phyloP scores from a whole-genome alignment of 1,140 invertebrate genomes.

The Homalodisca vitripennis region DNA sequence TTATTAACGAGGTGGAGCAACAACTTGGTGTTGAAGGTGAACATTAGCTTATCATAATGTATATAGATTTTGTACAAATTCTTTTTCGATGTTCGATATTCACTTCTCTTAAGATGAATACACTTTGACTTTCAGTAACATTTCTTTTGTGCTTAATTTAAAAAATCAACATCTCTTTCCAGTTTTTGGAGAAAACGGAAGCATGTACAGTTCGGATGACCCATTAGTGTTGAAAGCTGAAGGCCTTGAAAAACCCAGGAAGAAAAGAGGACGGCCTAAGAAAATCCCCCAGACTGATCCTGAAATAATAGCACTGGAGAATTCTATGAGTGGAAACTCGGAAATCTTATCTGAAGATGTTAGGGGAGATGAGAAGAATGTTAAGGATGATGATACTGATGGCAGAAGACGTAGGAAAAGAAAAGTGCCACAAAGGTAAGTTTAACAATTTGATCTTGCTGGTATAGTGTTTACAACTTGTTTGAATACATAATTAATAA shows the following conservation, averaged over 20 bases:
- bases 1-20: neutral
- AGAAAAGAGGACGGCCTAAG: constrained; percentile 65
- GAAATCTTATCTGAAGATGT: neutral
- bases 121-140: too few species aligned
- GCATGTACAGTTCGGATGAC: constrained; percentile 55
- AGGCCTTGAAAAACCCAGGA: constrained; percentile 61
- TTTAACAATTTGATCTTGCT: neutral
- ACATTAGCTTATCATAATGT: constrained; percentile 10
- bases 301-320: constrained; percentile 6
- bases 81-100: constrained; percentile 14
- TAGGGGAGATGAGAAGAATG: constrained; percentile 4
- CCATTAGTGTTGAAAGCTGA: constrained; percentile 59
- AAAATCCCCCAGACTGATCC: constrained; percentile 19
- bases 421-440: constrained; percentile 59
- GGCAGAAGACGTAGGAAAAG: constrained; percentile 57
- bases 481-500: neutral
- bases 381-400: constrained; percentile 53
- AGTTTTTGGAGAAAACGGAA: constrained; percentile 14
- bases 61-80: neutral
- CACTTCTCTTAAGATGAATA: too few species aligned
- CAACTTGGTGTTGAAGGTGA: constrained; percentile 17
- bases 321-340: neutral
- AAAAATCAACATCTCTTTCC: neutral
- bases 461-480: neutral
- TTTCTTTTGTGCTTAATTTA: constrained; percentile 1